These are phyloP conservation scores for Phrynocephalus vlangalii DNA, from an alignment of 2,797 vertebrate species.

Conservation along the genomic window DNA sequence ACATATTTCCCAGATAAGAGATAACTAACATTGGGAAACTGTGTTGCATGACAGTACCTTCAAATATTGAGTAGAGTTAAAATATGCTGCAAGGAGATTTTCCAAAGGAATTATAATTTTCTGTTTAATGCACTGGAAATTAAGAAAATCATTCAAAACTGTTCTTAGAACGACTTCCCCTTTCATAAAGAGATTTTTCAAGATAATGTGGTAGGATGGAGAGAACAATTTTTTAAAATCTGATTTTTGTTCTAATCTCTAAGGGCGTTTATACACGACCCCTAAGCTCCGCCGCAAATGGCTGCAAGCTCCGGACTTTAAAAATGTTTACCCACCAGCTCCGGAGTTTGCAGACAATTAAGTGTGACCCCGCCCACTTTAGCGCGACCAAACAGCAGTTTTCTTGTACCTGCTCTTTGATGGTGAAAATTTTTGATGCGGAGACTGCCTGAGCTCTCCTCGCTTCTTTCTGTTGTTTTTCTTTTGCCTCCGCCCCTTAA, in stretches of 20 bases:
- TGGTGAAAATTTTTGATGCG: too few species aligned
- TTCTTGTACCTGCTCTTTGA: too few species aligned
- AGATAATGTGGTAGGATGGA: background rate
- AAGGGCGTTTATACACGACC: too few species aligned
- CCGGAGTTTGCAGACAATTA: too few species aligned
- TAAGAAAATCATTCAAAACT: background rate
- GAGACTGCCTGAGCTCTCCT: too few species aligned
- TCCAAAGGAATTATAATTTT: background rate
- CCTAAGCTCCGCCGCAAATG: too few species aligned
- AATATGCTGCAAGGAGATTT: background rate
- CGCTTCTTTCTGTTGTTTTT: too few species aligned
- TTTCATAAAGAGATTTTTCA: background rate
- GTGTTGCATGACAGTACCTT: background rate
- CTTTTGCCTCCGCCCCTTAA: too few species aligned
- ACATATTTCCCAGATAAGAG: slow-evolving; percentile 22
- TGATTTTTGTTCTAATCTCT: background rate
- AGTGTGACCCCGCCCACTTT: too few species aligned
- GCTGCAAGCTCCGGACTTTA: too few species aligned
- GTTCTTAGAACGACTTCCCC: background rate
- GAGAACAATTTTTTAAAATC: background rate
- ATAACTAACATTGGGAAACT: background rate
- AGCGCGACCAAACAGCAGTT: too few species aligned
- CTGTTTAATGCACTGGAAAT: background rate
- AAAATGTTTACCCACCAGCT: too few species aligned
- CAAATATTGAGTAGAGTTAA: background rate